Percentiles rank a stretch among this genome's conserved stretches.
phyloP scores from a whole-genome alignment of 2,113 vertebrate genomes.

The Mesembrinibis cayennensis region DNA sequence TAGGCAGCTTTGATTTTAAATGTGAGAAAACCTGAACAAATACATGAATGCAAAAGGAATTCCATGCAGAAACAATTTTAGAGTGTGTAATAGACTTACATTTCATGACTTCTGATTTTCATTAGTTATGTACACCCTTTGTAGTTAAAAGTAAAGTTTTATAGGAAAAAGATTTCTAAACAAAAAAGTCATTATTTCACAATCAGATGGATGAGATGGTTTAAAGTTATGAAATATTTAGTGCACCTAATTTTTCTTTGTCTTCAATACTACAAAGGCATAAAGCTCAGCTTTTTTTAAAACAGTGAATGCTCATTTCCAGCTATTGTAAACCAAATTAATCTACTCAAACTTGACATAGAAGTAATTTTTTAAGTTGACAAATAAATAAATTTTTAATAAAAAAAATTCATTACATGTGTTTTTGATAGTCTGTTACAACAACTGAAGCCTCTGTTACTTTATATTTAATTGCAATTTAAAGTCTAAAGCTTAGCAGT shows the following conservation, averaged over 20 bases:
- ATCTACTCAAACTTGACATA: neutral
- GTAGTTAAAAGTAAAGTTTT: neutral
- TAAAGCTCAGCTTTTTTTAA: neutral
- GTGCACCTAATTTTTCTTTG: neutral
- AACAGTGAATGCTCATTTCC: neutral
- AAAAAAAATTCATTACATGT: neutral
- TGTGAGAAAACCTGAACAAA: neutral
- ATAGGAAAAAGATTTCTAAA: neutral
- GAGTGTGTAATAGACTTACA: neutral
- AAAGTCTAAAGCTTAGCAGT: neutral
- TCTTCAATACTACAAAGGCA: neutral
- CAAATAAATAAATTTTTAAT: neutral
- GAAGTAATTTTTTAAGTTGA: neutral
- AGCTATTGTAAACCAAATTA: neutral
- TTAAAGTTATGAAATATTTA: neutral
- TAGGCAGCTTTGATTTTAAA: neutral
- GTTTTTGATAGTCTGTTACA: constrained; percentile 24
- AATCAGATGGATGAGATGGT: neutral
- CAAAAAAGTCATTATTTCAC: neutral
- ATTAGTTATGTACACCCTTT: neutral
- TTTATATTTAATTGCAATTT: constrained; percentile 16
- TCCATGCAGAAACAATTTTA: neutral
- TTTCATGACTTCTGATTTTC: neutral
- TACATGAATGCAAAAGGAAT: accelerated
- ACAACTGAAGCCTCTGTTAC: neutral